Percentiles rank a stretch among this genome's conserved stretches.
phyloP scores from a whole-genome alignment of 2,797 vertebrate genomes.

The Accipiter superciliosus region DNA sequence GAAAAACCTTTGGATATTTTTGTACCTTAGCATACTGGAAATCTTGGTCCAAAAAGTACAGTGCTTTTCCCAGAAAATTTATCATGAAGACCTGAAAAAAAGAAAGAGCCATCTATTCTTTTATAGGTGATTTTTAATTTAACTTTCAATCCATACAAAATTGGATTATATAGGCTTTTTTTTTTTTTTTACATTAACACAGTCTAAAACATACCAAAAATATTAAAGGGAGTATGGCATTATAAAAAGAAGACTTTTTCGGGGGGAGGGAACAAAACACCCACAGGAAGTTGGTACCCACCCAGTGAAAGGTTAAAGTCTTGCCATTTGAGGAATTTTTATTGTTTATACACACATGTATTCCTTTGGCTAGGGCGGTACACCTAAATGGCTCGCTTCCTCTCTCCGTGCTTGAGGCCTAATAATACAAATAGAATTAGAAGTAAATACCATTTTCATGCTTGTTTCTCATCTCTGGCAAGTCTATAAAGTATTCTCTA shows the following conservation, averaged over 20 bases:
- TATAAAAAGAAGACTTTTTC: background rate
- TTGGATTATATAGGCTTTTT: background rate
- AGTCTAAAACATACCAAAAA: background rate
- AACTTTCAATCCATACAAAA: background rate
- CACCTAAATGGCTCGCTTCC: conserved; percentile 3
- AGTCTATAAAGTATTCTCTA: background rate
- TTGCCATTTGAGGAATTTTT: background rate
- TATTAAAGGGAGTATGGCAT: background rate
- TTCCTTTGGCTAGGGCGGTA: background rate
- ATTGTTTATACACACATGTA: background rate
- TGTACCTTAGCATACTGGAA: background rate
- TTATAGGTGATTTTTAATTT: background rate
- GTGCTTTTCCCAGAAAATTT: background rate
- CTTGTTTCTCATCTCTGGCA: conserved; percentile 1
- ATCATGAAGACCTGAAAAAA: background rate
- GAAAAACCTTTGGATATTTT: background rate
- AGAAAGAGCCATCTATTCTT: background rate
- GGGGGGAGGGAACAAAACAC: rapidly evolving
- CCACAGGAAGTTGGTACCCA: background rate
- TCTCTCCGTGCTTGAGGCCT: background rate
- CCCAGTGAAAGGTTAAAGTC: background rate
- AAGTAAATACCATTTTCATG: conserved; percentile 21
- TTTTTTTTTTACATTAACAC: background rate
- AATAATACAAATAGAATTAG: conserved; percentile 17
- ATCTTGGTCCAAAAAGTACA: background rate